Evolutionary conservation across 2,888 invertebrate genomes (phyloP), one percentile per base, ranked within the genome.

Genomic region (Callyntrura sp.): DNA sequence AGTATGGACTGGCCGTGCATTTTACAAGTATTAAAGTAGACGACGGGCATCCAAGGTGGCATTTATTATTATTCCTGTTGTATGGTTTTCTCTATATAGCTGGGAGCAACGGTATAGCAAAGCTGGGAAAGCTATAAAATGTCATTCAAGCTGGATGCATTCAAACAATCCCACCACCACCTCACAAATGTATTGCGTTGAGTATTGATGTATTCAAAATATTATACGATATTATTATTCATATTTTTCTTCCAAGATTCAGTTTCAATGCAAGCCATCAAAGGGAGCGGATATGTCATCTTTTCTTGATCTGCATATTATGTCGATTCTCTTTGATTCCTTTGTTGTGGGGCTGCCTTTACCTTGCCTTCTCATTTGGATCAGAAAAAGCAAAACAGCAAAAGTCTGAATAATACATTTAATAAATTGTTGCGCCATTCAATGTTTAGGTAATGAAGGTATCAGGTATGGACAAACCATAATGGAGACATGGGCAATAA

Each of bases 241-340:
- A 73, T 60, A 43, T 43, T 35, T 79, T 79, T 60, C 70, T 73
- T 43, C 35, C 28, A 79, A 20, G 57, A 60, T 60, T 60, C 35
- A 35, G 0, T 1, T 65, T 0, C 35, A 82, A 12, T 35, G 45
- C n/a, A 12, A 28, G 0, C 8, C 28, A 76, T 48, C 60, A 81
- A 88, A 85, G 82, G 60, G 43, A 85, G 57, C 84, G 88, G 88
- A 89, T 89, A 79, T 88, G 83, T 76, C 82, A 55, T 82, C 78
- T 83, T 88, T 73, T 78, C 83, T 62, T 73, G 28, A 35, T 70
- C 55, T 48, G 43, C 62, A 62, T 17, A 8, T 17, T 62, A 79
- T 14, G 8, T 17, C 68, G 57, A 73, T 87, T 70, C 28, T 17
- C 14, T 82, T 60, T 73, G 43, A 87, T 87, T 81, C 55, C 8